These are phyloP conservation scores for Diloba caeruleocephala DNA, from an alignment of 2,888 invertebrate genomes.

Conservation along the genomic window DNA sequence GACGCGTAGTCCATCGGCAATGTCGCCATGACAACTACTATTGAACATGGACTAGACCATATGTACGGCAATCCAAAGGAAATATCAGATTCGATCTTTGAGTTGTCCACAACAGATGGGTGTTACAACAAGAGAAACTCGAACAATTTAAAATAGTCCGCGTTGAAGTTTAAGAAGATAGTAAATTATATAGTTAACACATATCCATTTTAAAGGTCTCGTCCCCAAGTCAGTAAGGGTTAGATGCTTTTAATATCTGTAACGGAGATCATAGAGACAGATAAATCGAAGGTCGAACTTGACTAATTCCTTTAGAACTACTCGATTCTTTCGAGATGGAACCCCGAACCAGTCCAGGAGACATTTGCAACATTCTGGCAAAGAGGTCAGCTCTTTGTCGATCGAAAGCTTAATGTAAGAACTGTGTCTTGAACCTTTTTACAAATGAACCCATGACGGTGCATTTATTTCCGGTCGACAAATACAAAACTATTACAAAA, in stretches of 20 bases:
- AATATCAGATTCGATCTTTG: background rate
- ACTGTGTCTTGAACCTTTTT: conserved; percentile 11
- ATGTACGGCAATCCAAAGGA: background rate
- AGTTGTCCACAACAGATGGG: background rate
- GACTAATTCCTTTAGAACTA: background rate
- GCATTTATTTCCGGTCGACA: conserved; percentile 7
- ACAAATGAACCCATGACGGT: conserved; percentile 11
- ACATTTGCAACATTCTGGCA: conserved; percentile 6
- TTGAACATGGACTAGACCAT: background rate
- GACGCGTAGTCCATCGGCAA: background rate
- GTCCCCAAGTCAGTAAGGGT: too few species aligned
- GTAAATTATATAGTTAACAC: too few species aligned
- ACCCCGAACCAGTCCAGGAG: background rate
- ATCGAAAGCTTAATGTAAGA: background rate
- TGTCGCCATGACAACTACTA: conserved; percentile 3
- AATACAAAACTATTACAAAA: conserved; percentile 28
- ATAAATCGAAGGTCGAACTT: background rate
- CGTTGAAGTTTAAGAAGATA: background rate
- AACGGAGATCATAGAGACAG: background rate
- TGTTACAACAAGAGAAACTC: background rate
- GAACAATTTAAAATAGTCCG: background rate
- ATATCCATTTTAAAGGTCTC: too few species aligned
- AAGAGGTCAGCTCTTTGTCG: conserved; percentile 3
- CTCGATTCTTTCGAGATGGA: background rate
- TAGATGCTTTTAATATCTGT: too few species aligned